Conservation (phyloP, 2,888 invertebrate species). For the Hipparchia sbordonii region DNA sequence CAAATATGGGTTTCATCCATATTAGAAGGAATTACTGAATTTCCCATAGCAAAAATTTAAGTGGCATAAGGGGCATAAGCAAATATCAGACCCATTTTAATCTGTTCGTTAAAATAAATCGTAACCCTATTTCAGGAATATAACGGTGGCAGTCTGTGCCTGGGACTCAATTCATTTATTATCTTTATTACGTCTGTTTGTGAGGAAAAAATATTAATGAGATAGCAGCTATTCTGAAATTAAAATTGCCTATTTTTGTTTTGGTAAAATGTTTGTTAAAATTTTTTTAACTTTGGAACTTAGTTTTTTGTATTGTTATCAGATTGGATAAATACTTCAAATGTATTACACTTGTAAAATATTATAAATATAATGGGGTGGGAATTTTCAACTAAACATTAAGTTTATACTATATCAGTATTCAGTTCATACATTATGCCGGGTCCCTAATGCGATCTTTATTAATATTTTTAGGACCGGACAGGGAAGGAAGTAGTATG, state of each 20-base stretch:
- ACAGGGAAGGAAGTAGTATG: slow-evolving; percentile 30
- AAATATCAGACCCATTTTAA: slow-evolving; percentile 3
- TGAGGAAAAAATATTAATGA: slow-evolving; percentile 12
- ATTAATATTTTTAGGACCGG: slow-evolving; percentile 24
- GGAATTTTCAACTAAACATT: background rate
- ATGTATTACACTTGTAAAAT: no score
- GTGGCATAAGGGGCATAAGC: background rate
- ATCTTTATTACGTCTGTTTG: slow-evolving; percentile 30
- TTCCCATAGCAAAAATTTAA: no score
- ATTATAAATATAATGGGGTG: background rate
- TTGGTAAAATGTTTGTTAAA: background rate
- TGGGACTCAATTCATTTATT: slow-evolving; percentile 44
- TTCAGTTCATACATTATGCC: slow-evolving; percentile 23
- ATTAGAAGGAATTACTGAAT: no score
- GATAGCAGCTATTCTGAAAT: slow-evolving; percentile 2
- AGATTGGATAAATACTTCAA: no score
- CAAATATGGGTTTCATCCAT: no score
- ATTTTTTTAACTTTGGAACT: background rate
- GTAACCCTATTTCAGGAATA: slow-evolving; percentile 28
- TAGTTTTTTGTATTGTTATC: no score
- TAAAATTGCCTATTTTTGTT: background rate
- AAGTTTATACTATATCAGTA: slow-evolving; percentile 18
- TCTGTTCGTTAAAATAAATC: slow-evolving; percentile 25
- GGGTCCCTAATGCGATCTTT: slow-evolving; percentile 24
- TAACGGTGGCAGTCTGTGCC: slow-evolving; percentile 39